phyloP scores from a whole-genome alignment of 2,888 invertebrate species.

The Acanthosepion esculentum region DNA sequence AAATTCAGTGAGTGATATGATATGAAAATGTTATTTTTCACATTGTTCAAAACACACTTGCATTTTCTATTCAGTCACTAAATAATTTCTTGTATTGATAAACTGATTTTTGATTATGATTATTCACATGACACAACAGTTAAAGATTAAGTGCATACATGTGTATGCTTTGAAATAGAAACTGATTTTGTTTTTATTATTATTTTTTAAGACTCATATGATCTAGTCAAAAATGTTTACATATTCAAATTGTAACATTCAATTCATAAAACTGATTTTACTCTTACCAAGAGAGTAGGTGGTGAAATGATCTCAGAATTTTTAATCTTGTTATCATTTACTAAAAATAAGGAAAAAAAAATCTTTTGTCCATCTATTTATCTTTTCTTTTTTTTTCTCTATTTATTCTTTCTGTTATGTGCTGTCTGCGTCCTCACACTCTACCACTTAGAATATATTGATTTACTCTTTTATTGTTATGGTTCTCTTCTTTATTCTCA shows the following conservation, averaged over 20 bases:
- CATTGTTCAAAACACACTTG: background rate
- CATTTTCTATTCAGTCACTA: background rate
- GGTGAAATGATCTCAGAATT: background rate
- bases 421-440: background rate
- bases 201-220: background rate
- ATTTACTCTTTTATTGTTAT: background rate
- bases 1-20: background rate
- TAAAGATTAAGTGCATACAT: background rate
- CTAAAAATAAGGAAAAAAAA: background rate
- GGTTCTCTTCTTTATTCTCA: background rate
- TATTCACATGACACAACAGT: background rate
- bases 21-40: background rate
- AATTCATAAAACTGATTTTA: background rate
- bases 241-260: background rate
- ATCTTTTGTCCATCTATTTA: background rate
- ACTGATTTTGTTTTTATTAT: background rate
- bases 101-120: background rate
- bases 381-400: background rate
- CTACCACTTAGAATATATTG: background rate
- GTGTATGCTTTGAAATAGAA: background rate
- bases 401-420: background rate
- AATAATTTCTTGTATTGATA: background rate
- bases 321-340: conserved; percentile 1
- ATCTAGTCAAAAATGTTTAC: background rate
- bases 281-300: background rate